These are phyloP conservation scores for Prostheceraeus crozeri DNA, from an alignment of 2,888 invertebrate genomes.

Conservation along the genomic window DNA sequence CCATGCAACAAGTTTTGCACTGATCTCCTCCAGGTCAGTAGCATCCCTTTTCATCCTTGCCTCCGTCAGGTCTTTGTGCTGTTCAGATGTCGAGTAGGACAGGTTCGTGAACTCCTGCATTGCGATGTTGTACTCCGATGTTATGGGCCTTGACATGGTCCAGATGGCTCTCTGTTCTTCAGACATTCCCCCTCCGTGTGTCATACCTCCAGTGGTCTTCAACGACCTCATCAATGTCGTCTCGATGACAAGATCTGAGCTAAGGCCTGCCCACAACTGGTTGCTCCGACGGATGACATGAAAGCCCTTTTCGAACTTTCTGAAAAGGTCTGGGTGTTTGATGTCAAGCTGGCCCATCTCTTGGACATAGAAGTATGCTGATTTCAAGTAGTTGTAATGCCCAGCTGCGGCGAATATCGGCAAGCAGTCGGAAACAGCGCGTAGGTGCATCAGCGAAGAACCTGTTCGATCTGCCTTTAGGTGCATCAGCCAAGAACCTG, in stretches of 20 bases:
- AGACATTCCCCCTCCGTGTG: constrained; percentile 34
- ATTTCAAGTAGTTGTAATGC: constrained; percentile 38
- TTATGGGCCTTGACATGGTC: constrained; percentile 17
- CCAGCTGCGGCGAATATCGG: constrained; percentile 40
- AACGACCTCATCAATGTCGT: constrained; percentile 31
- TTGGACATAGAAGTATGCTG: constrained; percentile 38
- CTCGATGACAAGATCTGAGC: constrained; percentile 37
- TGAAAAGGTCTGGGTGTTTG: constrained; percentile 30
- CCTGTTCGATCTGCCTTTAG: constrained; percentile 38
- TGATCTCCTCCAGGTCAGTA: constrained; percentile 18
- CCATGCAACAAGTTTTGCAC: constrained; percentile 7
- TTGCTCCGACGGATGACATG: constrained; percentile 33
- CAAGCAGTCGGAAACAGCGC: constrained; percentile 35
- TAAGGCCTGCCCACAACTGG: constrained; percentile 39
- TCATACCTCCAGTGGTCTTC: constrained; percentile 28
- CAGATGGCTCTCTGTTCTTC: constrained; percentile 33
- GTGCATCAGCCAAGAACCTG: constrained; percentile 36
- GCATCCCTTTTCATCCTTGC: constrained; percentile 25
- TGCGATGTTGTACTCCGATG: constrained; percentile 7
- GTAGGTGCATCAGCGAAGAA: constrained; percentile 26
- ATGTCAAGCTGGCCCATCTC: constrained; percentile 33
- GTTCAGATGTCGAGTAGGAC: constrained; percentile 16
- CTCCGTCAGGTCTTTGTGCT: constrained; percentile 37
- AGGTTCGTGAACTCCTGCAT: constrained; percentile 7
- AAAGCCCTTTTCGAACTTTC: constrained; percentile 34